Evolutionary conservation across 35 echinoderm and acorn worm genomes (phyloP), one percentile per base, ranked within the genome.

Genomic region (Stichopus chloronotus): DNA sequence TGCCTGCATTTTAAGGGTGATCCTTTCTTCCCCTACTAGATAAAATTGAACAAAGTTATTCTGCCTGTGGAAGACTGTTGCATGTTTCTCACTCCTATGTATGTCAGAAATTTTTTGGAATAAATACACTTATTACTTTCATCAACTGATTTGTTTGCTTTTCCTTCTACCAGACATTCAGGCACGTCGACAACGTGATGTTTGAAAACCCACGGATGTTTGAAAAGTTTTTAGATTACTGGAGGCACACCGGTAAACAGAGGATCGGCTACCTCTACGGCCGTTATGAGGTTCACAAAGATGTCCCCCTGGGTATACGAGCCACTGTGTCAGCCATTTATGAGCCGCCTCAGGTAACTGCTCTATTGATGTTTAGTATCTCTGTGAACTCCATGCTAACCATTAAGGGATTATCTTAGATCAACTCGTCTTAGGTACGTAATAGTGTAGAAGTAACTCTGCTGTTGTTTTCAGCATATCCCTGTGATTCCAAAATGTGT

Each of bases 131-230:
- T 43, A 43, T 17, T 65, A 65, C 4, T 65, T 17, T 65, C 61
- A 13, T 65, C 61, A 13, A 65, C 9, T 65, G 17, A 65, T 65
- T 65, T 17, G 11, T 65, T 65, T 13, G 3, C 17, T 10, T 65
- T 17, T 65, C 61, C 61, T 65, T 53, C 17, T 8, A 87, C 12
- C 84, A 99, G 97, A 92, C 78, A 17, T 99, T 95, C 83, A 88
- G 97, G 74, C 97, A 99, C 72, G 95, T 99, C 55, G 97, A 99
- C 90, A 99, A 99, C 63, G 92, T 99, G 5, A 99, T 99, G 97
- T 99, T 99, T 95, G 95, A 99, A 83, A 99, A 99, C 84, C 93
- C 93, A 14, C 52, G 60, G 13, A 93, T 99, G 95, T 95, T 99
- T 68, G 95, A 99, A 17, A 91, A 90, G 20, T 96, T 99, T 56